Evolutionary conservation across 2,797 vertebrate genomes (phyloP).

Genomic region (Gorsachius magnificus): DNA sequence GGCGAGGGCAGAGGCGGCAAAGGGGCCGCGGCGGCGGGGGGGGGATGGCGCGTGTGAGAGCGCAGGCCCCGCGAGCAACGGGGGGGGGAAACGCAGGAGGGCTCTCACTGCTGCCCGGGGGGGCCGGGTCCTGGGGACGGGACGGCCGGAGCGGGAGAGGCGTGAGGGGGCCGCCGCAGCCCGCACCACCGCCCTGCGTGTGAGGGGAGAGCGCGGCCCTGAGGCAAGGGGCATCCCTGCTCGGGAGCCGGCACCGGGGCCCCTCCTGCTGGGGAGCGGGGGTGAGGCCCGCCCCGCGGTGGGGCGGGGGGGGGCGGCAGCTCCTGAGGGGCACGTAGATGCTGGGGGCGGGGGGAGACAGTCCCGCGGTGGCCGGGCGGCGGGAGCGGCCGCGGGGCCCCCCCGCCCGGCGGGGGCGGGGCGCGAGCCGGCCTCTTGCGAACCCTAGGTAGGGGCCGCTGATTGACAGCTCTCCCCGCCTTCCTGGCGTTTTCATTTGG

Average conservation of each 20-base stretch:
- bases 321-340: background rate
- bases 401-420: too few relatives aligned
- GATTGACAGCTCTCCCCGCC: background rate
- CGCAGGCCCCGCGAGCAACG: background rate
- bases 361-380: too few relatives aligned
- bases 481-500: background rate
- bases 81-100: too few relatives aligned
- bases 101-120: accelerated
- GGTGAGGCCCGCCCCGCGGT: too few relatives aligned
- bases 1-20: background rate
- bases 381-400: too few relatives aligned
- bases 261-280: background rate
- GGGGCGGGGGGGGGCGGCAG: background rate
- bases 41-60: background rate
- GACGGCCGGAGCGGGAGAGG: background rate
- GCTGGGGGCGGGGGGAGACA: background rate
- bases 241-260: background rate
- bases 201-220: background rate
- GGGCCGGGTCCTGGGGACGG: too few relatives aligned
- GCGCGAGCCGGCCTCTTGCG: background rate
- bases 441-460: background rate
- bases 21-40: accelerated
- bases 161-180: background rate
- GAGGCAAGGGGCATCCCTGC: too few relatives aligned
- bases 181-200: background rate